These are phyloP conservation scores for Automeris io DNA, from an alignment of 2,888 invertebrate species.

Conservation along the genomic window DNA sequence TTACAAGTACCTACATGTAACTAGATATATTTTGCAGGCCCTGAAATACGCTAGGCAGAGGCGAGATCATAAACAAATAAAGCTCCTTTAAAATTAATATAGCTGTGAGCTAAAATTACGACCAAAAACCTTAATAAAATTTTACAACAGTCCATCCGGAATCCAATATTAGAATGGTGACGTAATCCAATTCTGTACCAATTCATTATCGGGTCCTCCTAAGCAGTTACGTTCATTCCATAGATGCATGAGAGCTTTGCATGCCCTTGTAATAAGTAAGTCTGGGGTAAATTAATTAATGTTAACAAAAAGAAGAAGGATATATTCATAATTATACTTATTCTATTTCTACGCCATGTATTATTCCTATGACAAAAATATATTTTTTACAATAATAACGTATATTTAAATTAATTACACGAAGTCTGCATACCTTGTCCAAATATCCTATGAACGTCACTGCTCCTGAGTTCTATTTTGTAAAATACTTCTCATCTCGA, in stretches of 20 bases:
- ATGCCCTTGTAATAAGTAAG: background rate
- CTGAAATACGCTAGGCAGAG: background rate
- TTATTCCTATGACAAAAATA: slow-evolving; percentile 15
- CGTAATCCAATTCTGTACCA: slow-evolving; percentile 7
- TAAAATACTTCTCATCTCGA: too few species aligned
- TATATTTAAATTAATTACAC: too few species aligned
- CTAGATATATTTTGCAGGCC: background rate
- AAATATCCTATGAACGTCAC: too few species aligned
- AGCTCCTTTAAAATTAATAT: background rate
- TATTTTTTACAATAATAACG: too few species aligned
- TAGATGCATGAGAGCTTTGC: background rate
- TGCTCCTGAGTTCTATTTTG: too few species aligned
- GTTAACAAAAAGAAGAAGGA: too few species aligned
- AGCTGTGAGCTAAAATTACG: background rate
- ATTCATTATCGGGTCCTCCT: slow-evolving; percentile 4
- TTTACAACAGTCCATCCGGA: background rate
- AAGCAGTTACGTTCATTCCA: too few species aligned
- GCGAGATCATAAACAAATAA: background rate
- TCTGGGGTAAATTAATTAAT: too few species aligned
- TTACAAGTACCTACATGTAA: background rate
- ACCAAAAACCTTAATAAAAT: slow-evolving; percentile 2
- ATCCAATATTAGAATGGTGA: background rate
- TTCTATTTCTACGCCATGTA: too few species aligned
- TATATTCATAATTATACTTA: too few species aligned
- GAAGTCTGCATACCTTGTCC: too few species aligned